Percentiles rank a stretch among this genome's conserved stretches.
phyloP scores from a whole-genome alignment of 2,888 invertebrate species.

The Willowsia nigromaculata region DNA sequence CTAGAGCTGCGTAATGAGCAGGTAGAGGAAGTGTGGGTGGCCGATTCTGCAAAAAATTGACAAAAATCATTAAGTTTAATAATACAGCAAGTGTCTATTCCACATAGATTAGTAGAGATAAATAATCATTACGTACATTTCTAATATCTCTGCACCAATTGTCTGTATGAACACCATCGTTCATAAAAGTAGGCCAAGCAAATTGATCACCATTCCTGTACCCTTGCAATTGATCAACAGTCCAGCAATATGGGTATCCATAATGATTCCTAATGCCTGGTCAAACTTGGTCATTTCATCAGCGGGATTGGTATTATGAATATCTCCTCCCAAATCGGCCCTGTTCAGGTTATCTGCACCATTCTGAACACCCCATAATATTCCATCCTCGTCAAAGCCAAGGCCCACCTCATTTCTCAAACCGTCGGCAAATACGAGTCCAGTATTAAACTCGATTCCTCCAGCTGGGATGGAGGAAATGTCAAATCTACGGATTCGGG shows the following conservation, averaged over 20 bases:
- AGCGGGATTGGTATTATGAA: slow-evolving; percentile 76
- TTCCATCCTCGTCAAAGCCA: slow-evolving; percentile 60
- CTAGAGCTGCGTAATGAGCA: slow-evolving; percentile 75
- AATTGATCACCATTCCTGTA: slow-evolving; percentile 73
- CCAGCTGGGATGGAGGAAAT: slow-evolving; percentile 48
- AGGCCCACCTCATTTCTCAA: slow-evolving; percentile 72
- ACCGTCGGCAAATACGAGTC: slow-evolving; percentile 68
- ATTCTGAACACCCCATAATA: slow-evolving; percentile 72
- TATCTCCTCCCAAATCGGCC: slow-evolving; percentile 74
- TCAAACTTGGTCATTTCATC: slow-evolving; percentile 75
- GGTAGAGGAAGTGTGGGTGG: slow-evolving; percentile 75
- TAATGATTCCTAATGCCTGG: slow-evolving; percentile 69
- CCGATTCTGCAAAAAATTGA: slow-evolving; percentile 69
- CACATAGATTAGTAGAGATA: not conserved
- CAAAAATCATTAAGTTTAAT: not conserved
- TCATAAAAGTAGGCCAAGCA: slow-evolving; percentile 74
- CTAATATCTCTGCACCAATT: slow-evolving; percentile 71
- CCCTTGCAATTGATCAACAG: slow-evolving; percentile 61
- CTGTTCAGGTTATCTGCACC: slow-evolving; percentile 70
- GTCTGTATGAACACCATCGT: slow-evolving; percentile 75
- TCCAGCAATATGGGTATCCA: slow-evolving; percentile 77
- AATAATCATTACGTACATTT: slow-evolving; percentile 69
- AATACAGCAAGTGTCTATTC: not conserved
- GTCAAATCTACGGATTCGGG: slow-evolving; percentile 70
- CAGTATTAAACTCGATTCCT: slow-evolving; percentile 47